Conservation (phyloP, 1,140 invertebrate genomes). For the Tetraneura akinire region DNA sequence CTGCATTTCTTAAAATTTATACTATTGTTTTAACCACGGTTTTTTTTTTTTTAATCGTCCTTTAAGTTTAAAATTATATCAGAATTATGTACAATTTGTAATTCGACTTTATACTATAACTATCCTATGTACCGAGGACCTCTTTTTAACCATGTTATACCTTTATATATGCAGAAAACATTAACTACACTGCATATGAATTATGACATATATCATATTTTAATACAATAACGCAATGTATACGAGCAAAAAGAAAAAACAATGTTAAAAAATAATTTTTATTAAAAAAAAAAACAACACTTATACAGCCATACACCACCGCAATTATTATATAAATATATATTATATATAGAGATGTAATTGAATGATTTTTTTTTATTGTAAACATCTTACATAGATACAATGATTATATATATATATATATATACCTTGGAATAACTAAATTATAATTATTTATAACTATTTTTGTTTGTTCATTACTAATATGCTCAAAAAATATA, state of each 20-base stretch:
- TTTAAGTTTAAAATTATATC: no score
- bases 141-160: no score
- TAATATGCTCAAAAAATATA: constrained; percentile 37
- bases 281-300: constrained; percentile 50
- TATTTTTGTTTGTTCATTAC: constrained; percentile 47
- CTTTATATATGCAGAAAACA: no score
- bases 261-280: constrained; percentile 44
- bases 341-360: constrained; percentile 2
- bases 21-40: no score
- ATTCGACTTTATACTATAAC: no score
- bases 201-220: not conserved
- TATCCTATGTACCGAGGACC: no score
- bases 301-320: constrained; percentile 49
- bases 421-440: constrained; percentile 33
- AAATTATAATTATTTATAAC: constrained; percentile 18
- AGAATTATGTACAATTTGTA: no score
- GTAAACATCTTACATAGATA: not conserved
- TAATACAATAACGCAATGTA: no score
- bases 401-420: constrained; percentile 6
- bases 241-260: not conserved
- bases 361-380: not conserved
- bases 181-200: not conserved
- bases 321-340: constrained; percentile 39
- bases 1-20: no score
- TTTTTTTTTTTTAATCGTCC: no score